A percentile compares a stretch with the other conserved stretches of the same genome.
phyloP scores from a whole-genome alignment of 2,888 invertebrate species.

The Lithosia quadra region DNA sequence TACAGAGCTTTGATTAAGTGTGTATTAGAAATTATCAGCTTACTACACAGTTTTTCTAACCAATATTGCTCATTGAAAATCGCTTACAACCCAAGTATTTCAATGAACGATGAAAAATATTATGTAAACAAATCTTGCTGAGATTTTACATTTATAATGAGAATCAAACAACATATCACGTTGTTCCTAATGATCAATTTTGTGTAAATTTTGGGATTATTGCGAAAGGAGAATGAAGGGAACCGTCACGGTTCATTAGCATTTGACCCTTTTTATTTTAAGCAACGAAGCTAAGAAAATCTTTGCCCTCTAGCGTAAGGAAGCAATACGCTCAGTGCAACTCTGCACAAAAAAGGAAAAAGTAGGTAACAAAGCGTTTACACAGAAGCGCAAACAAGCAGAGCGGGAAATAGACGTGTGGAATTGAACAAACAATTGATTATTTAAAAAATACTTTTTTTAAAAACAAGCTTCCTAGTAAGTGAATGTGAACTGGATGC shows the following conservation, averaged over 20 bases:
- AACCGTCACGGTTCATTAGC: neutral
- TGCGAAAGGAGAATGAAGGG: neutral
- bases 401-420: too few species aligned
- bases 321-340: neutral
- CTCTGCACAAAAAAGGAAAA: too few species aligned
- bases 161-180: constrained; percentile 6
- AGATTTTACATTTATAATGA: constrained; percentile 27
- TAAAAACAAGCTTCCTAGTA: too few species aligned
- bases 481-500: too few species aligned
- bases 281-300: neutral
- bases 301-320: neutral
- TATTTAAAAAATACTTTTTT: too few species aligned
- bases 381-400: too few species aligned
- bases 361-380: too few species aligned
- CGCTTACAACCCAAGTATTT: neutral
- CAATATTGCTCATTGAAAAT: neutral
- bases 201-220: neutral
- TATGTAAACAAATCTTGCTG: constrained; percentile 22
- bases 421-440: too few species aligned
- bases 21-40: neutral
- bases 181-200: constrained; percentile 17
- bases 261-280: neutral
- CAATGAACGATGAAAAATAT: constrained; percentile 32
- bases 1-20: neutral
- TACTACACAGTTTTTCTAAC: neutral